Evolutionary conservation across 1,140 invertebrate species (phyloP).

Genomic region (Anoplophora glabripennis): DNA sequence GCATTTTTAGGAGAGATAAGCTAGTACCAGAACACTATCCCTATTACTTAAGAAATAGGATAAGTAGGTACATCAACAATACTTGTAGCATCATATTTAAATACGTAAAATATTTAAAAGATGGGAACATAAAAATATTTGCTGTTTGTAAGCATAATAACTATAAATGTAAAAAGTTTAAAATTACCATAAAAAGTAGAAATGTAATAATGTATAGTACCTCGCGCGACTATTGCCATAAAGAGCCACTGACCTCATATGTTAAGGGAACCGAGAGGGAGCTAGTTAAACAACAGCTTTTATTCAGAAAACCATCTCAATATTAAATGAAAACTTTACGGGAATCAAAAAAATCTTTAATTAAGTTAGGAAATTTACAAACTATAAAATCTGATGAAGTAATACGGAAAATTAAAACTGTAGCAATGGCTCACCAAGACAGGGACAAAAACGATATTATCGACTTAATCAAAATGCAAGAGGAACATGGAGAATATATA

Average conservation of each 20-base stretch:
- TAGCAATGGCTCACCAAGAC: neutral
- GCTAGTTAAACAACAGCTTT: conserved; percentile 6
- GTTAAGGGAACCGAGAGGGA: conserved; percentile 6
- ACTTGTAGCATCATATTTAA: neutral
- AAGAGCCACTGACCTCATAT: neutral
- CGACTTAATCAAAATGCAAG: conserved; percentile 9
- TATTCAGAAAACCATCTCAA: neutral
- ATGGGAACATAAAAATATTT: conserved; percentile 6
- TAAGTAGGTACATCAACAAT: too few relatives aligned
- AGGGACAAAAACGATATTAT: conserved; percentile 5
- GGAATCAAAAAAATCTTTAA: neutral
- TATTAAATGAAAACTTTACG: conserved; percentile 2
- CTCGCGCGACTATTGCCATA: neutral
- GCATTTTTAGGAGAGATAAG: too few relatives aligned
- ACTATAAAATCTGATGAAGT: conserved; percentile 12
- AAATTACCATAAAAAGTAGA: neutral
- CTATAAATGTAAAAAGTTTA: conserved; percentile 10
- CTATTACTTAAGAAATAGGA: too few relatives aligned
- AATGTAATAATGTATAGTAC: neutral
- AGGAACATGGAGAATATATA: conserved; percentile 14
- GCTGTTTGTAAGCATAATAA: conserved; percentile 12
- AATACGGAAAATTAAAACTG: conserved; percentile 7
- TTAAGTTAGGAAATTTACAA: conserved; percentile 4
- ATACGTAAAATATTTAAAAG: conserved; percentile 5
- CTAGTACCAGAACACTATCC: too few relatives aligned